Evolutionary conservation across 53 echinoderm and acorn worm species (phyloP).

Genomic region (Arbacia lixula): DNA sequence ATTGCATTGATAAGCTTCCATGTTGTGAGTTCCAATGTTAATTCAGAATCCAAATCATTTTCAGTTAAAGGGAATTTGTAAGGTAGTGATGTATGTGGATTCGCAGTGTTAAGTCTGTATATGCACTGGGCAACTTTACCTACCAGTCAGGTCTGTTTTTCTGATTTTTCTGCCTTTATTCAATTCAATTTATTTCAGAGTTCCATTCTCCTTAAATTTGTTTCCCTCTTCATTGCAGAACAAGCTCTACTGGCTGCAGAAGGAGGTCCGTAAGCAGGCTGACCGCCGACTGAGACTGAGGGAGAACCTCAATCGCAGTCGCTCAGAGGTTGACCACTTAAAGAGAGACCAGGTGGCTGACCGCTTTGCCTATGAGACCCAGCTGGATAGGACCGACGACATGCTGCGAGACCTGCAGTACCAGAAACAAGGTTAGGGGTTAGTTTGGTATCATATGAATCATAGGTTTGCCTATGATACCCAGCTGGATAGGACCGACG

Average conservation of each 20-base stretch:
- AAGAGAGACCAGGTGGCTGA: slow-evolving; percentile 5
- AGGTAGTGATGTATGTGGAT: too few relatives aligned
- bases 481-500: slow-evolving; percentile 12
- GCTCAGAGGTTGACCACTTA: slow-evolving; percentile 15
- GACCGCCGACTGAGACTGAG: not conserved
- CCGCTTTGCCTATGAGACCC: slow-evolving; percentile 18
- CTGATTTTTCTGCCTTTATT: too few relatives aligned
- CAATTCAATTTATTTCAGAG: too few relatives aligned
- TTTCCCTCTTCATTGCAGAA: slow-evolving; percentile 1
- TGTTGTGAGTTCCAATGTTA: too few relatives aligned
- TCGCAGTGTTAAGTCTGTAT: too few relatives aligned
- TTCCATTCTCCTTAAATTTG: too few relatives aligned
- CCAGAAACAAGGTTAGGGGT: slow-evolving; percentile 22
- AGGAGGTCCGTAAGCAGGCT: slow-evolving; percentile 15
- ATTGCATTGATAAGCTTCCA: too few relatives aligned
- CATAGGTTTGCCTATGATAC: slow-evolving; percentile 29
- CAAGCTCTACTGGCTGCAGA: slow-evolving; percentile 43
- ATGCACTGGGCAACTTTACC: too few relatives aligned
- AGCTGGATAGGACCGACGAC: slow-evolving; percentile 16
- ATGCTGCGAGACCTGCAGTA: slow-evolving; percentile 30
- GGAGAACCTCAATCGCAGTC: slow-evolving; percentile 43
- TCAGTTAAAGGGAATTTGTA: too few relatives aligned
- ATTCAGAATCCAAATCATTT: too few relatives aligned
- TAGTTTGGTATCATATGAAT: not conserved
- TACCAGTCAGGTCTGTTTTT: too few relatives aligned